phyloP scores from a whole-genome alignment of 2,797 vertebrate species.

The Cossypha niveicapilla region DNA sequence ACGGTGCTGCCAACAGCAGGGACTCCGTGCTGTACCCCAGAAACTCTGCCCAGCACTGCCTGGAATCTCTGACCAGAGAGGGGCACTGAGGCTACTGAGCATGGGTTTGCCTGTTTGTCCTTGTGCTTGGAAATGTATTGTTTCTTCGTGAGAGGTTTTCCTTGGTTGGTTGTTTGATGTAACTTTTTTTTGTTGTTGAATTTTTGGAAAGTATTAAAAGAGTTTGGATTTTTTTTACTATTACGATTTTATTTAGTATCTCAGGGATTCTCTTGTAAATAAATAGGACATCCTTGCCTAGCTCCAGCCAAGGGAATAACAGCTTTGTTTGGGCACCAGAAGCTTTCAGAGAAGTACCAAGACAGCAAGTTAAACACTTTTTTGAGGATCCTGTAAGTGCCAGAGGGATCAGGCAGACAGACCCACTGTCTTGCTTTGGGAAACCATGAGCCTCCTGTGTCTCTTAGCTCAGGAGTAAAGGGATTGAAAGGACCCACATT shows the following conservation, averaged over 20 bases:
- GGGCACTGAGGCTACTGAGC: neutral
- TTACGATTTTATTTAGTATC: neutral
- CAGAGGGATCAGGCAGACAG: neutral
- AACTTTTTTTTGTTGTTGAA: slow-evolving; percentile 47
- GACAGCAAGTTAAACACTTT: neutral
- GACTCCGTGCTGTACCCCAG: neutral
- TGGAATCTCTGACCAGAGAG: neutral
- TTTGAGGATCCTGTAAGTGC: neutral
- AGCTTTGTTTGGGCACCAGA: neutral
- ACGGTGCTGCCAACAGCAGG: neutral
- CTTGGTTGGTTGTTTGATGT: slow-evolving; percentile 56
- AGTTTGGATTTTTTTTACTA: slow-evolving; percentile 60
- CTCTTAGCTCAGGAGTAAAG: neutral
- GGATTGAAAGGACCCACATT: neutral
- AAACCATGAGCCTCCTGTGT: accelerated
- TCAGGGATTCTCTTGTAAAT: neutral
- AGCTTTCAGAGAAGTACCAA: neutral
- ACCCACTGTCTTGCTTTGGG: too few species aligned
- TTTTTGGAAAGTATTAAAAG: slow-evolving; percentile 70
- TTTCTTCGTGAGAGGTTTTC: slow-evolving; percentile 78
- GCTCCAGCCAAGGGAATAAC: neutral
- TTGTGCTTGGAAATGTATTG: slow-evolving; percentile 25
- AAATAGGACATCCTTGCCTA: neutral
- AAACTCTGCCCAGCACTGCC: neutral
- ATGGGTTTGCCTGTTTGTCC: neutral